Conservation (phyloP, 2,113 vertebrate species). For the Martes martes region DNA sequence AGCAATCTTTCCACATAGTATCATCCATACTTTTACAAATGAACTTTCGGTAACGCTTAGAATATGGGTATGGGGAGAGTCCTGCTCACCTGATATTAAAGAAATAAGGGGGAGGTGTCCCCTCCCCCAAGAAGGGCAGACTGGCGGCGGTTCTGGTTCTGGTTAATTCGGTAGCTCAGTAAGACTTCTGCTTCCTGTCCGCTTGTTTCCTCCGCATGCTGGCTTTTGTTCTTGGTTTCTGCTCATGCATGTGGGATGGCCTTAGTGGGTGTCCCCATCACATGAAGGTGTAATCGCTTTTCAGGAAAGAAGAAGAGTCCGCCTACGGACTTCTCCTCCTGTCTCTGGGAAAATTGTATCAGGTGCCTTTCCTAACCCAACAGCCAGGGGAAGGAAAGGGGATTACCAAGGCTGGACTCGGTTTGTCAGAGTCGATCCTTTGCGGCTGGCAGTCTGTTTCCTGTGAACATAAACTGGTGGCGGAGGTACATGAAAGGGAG, state of each 20-base stretch:
- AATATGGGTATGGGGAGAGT: not conserved
- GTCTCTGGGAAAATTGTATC: not conserved
- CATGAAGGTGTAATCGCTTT: not conserved
- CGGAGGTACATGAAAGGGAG: not conserved
- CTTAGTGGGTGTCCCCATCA: accelerated
- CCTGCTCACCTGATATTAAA: not conserved
- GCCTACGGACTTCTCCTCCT: not conserved
- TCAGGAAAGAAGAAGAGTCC: not conserved
- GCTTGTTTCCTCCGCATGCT: not conserved
- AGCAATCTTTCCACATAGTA: not conserved
- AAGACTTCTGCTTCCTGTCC: not conserved
- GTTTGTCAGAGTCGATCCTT: not conserved
- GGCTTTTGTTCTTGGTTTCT: not conserved
- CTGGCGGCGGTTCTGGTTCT: too few relatives aligned
- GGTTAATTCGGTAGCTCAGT: not conserved
- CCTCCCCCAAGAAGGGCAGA: accelerated
- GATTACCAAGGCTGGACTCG: not conserved
- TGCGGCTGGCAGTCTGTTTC: not conserved
- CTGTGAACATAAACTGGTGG: too few relatives aligned
- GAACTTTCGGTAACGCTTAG: not conserved
- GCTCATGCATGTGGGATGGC: not conserved
- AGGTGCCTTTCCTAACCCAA: not conserved
- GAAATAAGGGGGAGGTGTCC: not conserved
- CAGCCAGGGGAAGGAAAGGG: not conserved
- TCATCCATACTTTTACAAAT: not conserved